Conservation (phyloP, 2,888 invertebrate species). For the Laspeyria flexula region DNA sequence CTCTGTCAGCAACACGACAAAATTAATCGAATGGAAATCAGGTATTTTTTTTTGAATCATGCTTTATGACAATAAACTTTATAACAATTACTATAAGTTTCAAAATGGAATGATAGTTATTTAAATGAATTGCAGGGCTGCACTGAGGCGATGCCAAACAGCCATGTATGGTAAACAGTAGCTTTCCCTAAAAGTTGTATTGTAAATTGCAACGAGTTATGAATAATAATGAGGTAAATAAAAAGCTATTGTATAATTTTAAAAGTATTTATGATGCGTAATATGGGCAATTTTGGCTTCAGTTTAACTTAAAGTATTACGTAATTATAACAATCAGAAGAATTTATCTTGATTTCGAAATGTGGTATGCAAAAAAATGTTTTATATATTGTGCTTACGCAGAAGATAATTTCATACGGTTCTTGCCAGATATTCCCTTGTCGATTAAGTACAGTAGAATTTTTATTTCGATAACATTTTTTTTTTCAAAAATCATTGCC, state of each 20-base stretch:
- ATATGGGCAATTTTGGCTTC: not conserved
- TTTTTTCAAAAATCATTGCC: too few species aligned
- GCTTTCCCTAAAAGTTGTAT: slow-evolving; percentile 1
- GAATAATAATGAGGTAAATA: not conserved
- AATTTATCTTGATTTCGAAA: not conserved
- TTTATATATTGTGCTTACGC: too few species aligned
- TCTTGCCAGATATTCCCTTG: too few species aligned
- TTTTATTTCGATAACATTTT: too few species aligned
- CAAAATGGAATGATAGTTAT: slow-evolving; percentile 7
- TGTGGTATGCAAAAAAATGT: not conserved
- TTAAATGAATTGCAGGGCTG: slow-evolving; percentile 1
- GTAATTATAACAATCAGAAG: not conserved
- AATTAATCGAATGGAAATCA: slow-evolving; percentile 60
- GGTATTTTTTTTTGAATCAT: slow-evolving; percentile 50
- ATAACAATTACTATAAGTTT: not conserved
- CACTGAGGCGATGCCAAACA: not conserved
- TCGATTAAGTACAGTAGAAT: too few species aligned
- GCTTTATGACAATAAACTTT: not conserved
- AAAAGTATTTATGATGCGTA: not conserved
- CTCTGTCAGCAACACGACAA: slow-evolving; percentile 44
- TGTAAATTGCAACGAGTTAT: not conserved
- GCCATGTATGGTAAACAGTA: slow-evolving; percentile 2
- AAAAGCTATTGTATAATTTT: not conserved
- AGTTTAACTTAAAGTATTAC: too few species aligned
- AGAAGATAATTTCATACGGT: too few species aligned